Evolutionary conservation across 2,797 vertebrate species (phyloP), one percentile per base, ranked within the genome.

Genomic region (Catamblyrhynchus diadema): DNA sequence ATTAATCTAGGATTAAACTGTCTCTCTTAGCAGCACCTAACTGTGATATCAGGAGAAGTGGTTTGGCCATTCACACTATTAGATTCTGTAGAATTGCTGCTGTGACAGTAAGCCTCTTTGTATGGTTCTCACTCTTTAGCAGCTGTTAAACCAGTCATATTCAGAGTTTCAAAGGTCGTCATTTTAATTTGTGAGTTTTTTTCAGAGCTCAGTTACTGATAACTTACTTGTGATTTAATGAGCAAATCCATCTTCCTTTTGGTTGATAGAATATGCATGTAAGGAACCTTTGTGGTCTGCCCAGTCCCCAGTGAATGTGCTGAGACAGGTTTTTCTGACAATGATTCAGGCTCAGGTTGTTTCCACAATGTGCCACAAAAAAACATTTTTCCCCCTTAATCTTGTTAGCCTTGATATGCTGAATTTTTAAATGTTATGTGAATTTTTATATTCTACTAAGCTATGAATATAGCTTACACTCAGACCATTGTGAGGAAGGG

Each of bases 1-100:
- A 91, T 86, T 93, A 82, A 87, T 93, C 89, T 90, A 59, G 88
- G 87, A 93, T 96, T 95, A 88, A 93, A 72, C 60, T 73, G 45
- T 93, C 69, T 91, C 22, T 93, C 82, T 53, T 92, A 94, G 75
- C 78, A 92, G 56, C 66, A 69, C 64, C 51, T 83, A 61, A 81
- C 81, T 62, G 50, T 94, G 86, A n/a, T 94, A 90, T 56, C 67
- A 70, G 71, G 35, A 85, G 82, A 75, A 91, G 30, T 82, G 64
- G 15, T 84, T 73, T 35, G 57, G 48, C 77, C 61, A 41, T 66
- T 96, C 69, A 77, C 61, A 41, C 53, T 67, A 30, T 82, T 91
- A 83, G 62, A 64, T 95, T 89, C 61, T 83, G 37, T 91, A 73
- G 60, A 84, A 91, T 94, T 93, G 50, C 59, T 48, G 6, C 3